Base-by-base conservation (phyloP, 2,797 vertebrate species). In the Mionectes olivaceus region DNA sequence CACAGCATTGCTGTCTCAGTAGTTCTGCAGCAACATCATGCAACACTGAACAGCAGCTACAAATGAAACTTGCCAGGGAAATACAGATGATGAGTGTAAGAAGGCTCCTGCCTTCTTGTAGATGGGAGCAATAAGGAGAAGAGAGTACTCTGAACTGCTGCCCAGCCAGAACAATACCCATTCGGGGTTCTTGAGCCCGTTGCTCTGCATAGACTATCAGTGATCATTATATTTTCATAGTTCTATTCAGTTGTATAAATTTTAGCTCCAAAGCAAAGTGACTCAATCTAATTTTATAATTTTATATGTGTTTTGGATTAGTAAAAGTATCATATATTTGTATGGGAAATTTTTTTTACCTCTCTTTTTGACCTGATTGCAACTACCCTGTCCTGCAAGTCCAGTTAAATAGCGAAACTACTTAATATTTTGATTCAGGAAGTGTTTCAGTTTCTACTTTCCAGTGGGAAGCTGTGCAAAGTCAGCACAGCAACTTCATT, bases 401-500 rank as follows among this genome's bases (percentile, higher is more conserved):
- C 22, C 30, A 69, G 65, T 43, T 49, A 23, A 68, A 30, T 32
- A 55, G 17, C 23, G 13, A 63, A 71, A 39, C 7, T 23, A 17
- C 32, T 50, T 8, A 8, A 47, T 13, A 25, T 10, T 33, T 10
- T 15, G 33, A 28, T 11, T 47, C 43, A 43, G 39, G 22, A 30
- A 69, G 39, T 2, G 3, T 6, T 67, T 68, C 64, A 0, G 0
- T 70, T 77, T 30, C 53, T 37, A 3, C 18, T 21, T 9, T 9
- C 21, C 5, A 1, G 16, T 5, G n/a, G 5, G 57, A 46, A 70
- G 52, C 68, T 7, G 43, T 2, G 65, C 1, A 49, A 43, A 49
- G 21, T 0, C 30, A 39, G 49, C 0, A 0, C 49, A 71, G 61
- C 56, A 1, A 9, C 73, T 79, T 9, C 11, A 13, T 71, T 76